Conservation (phyloP, 2,797 vertebrate species). For the Setipinna tenuifilis region DNA sequence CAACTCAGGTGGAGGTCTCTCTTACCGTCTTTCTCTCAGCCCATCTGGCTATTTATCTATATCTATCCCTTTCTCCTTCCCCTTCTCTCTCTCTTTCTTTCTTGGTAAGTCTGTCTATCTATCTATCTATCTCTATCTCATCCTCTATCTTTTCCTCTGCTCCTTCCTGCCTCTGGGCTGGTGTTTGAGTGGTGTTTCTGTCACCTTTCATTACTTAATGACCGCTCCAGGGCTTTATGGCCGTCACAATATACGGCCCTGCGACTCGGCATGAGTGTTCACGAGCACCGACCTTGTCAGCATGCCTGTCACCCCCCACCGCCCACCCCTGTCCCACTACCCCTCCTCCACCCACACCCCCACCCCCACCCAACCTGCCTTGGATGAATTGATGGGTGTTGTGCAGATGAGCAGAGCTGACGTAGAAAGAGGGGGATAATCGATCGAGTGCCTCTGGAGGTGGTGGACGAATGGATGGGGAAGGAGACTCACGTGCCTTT, state of each 20-base stretch:
- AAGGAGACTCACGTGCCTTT: too few relatives aligned
- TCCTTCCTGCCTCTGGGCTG: conserved; percentile 9
- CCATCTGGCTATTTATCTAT: too few relatives aligned
- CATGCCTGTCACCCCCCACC: conserved; percentile 27
- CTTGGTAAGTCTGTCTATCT: not conserved
- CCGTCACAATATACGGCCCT: conserved; percentile 44
- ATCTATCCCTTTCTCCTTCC: not conserved
- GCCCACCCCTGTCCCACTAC: not conserved
- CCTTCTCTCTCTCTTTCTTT: not conserved
- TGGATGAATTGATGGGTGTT: conserved; percentile 10
- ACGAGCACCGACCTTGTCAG: conserved; percentile 54
- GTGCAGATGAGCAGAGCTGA: not conserved
- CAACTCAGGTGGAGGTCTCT: too few relatives aligned
- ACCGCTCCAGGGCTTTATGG: conserved; percentile 32
- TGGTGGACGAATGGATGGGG: not conserved
- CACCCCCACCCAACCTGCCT: not conserved
- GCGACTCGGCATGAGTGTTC: conserved; percentile 29
- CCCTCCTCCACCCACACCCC: not conserved
- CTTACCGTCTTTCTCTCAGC: too few relatives aligned
- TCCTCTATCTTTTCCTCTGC: not conserved
- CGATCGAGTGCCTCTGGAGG: not conserved
- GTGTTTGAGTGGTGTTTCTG: not conserved
- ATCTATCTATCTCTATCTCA: not conserved
- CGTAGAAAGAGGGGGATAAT: conserved; percentile 5
- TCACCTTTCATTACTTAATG: conserved; percentile 53